These are phyloP conservation scores for Rhabdomys dilectus DNA, from an alignment of 2,113 vertebrate species.

Conservation along the genomic window DNA sequence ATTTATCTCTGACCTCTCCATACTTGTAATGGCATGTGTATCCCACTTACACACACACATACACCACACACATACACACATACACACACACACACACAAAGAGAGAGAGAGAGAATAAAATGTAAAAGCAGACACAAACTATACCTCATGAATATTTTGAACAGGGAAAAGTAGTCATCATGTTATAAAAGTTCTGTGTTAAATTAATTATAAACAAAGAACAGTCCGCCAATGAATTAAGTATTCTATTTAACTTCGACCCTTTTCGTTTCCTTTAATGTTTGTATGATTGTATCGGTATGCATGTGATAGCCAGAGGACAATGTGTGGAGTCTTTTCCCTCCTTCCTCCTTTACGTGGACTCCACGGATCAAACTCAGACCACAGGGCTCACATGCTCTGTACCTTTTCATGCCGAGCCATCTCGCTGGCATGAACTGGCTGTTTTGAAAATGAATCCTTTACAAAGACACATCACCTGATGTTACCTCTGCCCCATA, in stretches of 20 bases:
- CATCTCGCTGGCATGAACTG: background rate
- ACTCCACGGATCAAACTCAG: background rate
- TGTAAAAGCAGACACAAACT: background rate
- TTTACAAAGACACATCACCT: background rate
- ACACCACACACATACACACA: background rate
- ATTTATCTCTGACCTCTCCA: background rate
- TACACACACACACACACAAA: background rate
- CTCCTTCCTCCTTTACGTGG: too few relatives aligned
- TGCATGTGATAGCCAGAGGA: background rate
- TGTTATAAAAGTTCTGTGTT: background rate
- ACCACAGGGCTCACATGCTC: background rate
- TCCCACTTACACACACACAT: fast-evolving
- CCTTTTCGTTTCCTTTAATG: background rate
- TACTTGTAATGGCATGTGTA: too few relatives aligned
- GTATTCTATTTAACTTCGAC: background rate
- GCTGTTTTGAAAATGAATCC: background rate
- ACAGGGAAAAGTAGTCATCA: background rate
- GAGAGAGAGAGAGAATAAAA: background rate
- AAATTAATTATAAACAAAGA: background rate
- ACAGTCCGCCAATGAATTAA: background rate
- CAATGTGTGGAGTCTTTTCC: background rate
- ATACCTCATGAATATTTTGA: conserved; percentile 16
- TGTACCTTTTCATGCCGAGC: too few relatives aligned
- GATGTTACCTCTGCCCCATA: background rate
- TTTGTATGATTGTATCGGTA: background rate